Evolutionary conservation across 35 echinoderm and acorn worm species (phyloP), one percentile per base, ranked within the genome.

Genomic region (Lytechinus pictus): DNA sequence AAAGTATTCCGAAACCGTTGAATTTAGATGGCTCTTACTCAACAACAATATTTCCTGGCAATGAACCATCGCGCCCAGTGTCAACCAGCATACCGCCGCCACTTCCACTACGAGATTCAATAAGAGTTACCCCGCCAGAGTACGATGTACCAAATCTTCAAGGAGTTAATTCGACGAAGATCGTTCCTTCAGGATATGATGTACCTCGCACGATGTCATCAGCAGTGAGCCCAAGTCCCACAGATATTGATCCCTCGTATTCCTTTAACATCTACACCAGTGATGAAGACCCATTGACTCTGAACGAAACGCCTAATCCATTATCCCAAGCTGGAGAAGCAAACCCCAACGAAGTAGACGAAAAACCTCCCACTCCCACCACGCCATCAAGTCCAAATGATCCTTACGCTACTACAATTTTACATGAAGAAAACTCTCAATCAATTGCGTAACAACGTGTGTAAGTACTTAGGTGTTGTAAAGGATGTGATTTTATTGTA

Each of bases 21-120:
- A 79, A n/a, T 79, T 24, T 54, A 13, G 88, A 90, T 90, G 24
- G 88, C 28, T 54, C 88, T 54, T 90, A 90, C 88, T 90, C 88
- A 52, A 90, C 88, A 12, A 52, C 28, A 14, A 90, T 90, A 28
- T 90, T 90, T 54, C 88, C 88, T 9, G 88, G 19, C 11, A 90
- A 90, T 28, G 88, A 90, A 24, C 66, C 66, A 24, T 24, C 66
- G 19, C 66, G 66, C 21, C 66, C 66, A 79, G n/a, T 79, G n/a
- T 79, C 16, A 24, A 79, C 66, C 6, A 79, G 19, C 66, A 79
- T 79, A 4, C 66, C 19, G 3, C 66, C 66, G 6, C 66, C 66
- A 79, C 66, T 79, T 79, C 66, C 66, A 79, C 66, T 24, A 4
- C 19, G 66, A 24, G 66, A 79, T n/a, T 79, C 66, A 24, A 79